Base-by-base conservation (phyloP, 2,888 invertebrate genomes). In the Nowickia ferox region DNA sequence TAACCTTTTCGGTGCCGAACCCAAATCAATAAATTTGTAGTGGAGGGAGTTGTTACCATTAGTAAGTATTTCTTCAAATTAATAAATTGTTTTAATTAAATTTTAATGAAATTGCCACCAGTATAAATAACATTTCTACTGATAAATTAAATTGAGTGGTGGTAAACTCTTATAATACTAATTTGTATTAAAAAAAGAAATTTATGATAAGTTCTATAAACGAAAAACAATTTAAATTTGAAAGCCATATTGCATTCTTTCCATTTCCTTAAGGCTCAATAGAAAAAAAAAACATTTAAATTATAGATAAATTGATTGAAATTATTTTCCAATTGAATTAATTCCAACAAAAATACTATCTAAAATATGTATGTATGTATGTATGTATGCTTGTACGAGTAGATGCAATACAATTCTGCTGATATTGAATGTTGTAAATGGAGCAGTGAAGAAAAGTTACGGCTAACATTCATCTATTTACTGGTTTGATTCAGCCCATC, bases 271-370 rank as follows among this genome's bases (percentile, higher is more conserved):
- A 81, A 75, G 81, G 68, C 81, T 59, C 53, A 53, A 30, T 57
- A 15, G 11, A 57, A 17, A 71, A 57, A 55, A 68, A 61, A 75
- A 57, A 61, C 81, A 69, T 81, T 81, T 61, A 69, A 68, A 81
- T 81, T 81, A 68, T 68, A 81, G 75, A 81, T 68, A 81, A 81
- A 81, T 81, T 81, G 81, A 81, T 81, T 81, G 75, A 81, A 81
- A 75, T 68, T 75, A 75, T 81, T 81, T 81, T 81, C 81, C 81
- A 81, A 81, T 81, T 81, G 81, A 81, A 75, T 75, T 69, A 81
- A 68, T 55, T 68, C 46, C 75, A 75, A 75, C 75, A 81, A 61
- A 75, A 74, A 55, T 72, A 59, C 65, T 61, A 48, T 59, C 55
- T 65, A 30, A 74, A 57, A 75, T 68, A 48, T 15, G 5, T 30